These are phyloP conservation scores for Cantharis rustica DNA, from an alignment of 2,888 invertebrate species.

Conservation along the genomic window DNA sequence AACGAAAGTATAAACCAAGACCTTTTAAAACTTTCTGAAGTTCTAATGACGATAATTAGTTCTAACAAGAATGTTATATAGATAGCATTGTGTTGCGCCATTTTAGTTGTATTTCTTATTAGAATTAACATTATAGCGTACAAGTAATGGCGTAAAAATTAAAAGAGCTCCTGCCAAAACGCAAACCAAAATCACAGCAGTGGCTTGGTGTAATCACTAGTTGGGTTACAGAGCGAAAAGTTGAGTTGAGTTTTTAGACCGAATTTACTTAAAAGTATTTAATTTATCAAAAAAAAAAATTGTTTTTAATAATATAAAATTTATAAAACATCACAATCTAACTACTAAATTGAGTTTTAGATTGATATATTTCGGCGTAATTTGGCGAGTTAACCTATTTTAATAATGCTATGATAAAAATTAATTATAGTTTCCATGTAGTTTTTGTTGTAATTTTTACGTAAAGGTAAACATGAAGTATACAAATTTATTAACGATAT, in stretches of 20 bases:
- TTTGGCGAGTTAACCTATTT: not conserved
- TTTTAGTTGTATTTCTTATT: too few relatives aligned
- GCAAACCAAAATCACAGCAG: too few relatives aligned
- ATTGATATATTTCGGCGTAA: not conserved
- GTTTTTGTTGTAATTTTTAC: not conserved
- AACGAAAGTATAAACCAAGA: not conserved
- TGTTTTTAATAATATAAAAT: not conserved
- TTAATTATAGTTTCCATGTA: not conserved
- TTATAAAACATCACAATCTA: not conserved
- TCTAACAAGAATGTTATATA: too few relatives aligned
- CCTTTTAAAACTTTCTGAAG: not conserved
- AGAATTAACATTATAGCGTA: too few relatives aligned
- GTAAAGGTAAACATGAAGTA: not conserved
- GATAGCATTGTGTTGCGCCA: too few relatives aligned
- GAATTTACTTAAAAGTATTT: too few relatives aligned
- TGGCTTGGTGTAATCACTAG: too few relatives aligned
- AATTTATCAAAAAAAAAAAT: too few relatives aligned
- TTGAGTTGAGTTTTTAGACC: too few relatives aligned
- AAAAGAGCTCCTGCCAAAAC: too few relatives aligned
- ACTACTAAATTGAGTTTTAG: not conserved
- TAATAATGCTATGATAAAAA: not conserved
- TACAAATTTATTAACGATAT: not conserved
- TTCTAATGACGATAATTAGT: not conserved
- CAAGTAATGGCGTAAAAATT: too few relatives aligned
- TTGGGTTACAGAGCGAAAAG: too few relatives aligned